phyloP scores from a whole-genome alignment of 2,797 vertebrate genomes.

The Coccyzus lansbergi region DNA sequence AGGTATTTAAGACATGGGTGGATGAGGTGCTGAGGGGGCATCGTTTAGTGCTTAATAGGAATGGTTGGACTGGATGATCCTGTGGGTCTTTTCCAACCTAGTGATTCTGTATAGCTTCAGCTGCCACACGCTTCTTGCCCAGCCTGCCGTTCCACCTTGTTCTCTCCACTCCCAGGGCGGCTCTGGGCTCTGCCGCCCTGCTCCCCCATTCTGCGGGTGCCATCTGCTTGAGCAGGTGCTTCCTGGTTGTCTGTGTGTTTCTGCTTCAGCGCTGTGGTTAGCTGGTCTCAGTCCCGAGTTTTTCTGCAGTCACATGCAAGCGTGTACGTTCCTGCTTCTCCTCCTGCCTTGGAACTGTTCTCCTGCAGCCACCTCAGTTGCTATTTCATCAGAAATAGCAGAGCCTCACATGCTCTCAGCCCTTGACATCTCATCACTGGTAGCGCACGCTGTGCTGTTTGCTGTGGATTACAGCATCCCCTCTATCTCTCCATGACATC shows the following conservation, averaged over 20 bases:
- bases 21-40: too few relatives aligned
- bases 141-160: not conserved
- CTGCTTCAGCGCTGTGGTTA: not conserved
- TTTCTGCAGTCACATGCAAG: not conserved
- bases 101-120: not conserved
- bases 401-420: not conserved
- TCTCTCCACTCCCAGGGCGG: rapidly evolving
- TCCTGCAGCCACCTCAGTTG: not conserved
- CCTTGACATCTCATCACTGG: not conserved
- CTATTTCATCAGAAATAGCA: not conserved
- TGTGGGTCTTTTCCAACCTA: too few relatives aligned
- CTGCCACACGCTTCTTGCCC: rapidly evolving
- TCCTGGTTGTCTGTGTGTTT: rapidly evolving
- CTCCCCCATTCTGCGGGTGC: rapidly evolving
- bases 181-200: not conserved
- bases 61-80: too few relatives aligned
- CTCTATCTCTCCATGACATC: not conserved
- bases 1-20: too few relatives aligned
- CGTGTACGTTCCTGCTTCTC: not conserved
- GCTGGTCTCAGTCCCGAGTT: not conserved
- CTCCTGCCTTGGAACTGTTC: not conserved
- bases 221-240: not conserved
- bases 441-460: rapidly evolving
- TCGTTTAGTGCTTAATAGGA: too few relatives aligned
- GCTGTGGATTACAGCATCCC: not conserved